Base-by-base conservation (phyloP, 2,888 invertebrate species). In the Margaritifera margaritifera region DNA sequence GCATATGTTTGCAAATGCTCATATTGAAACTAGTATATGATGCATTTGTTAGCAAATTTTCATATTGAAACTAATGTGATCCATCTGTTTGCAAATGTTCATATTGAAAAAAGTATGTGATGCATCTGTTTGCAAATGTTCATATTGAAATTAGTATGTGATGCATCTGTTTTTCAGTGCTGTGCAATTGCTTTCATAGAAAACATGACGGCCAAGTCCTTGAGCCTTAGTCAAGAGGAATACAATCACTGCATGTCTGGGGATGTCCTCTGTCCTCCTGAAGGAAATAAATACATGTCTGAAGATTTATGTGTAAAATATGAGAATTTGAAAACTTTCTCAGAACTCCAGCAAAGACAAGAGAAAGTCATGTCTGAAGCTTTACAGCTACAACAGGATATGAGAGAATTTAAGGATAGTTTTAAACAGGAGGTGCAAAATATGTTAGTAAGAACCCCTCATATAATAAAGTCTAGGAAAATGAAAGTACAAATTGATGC, bases 101-200 rank as follows among this genome's bases (percentile, higher is more conserved):
- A n/a, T n/a, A n/a, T n/a, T n/a, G n/a, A n/a, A n/a, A n/a, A n/a
- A n/a, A n/a, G n/a, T n/a, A n/a, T 53, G n/a, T n/a, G n/a, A n/a
- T n/a, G n/a, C n/a, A n/a, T n/a, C 6, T 64, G 22, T 2, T 6
- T n/a, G 24, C 24, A 15, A 27, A 19, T 5, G 20, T 24, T 15
- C 6, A 2, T 42, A 15, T 42, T 42, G 11, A 42, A n/a, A n/a
- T n/a, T 42, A 42, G 0, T 15, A 1, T 42, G 11, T 55, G 55
- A 11, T 55, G n/a, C n/a, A 50, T 68, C 69, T 71, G 42, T 55
- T 51, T 91, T 91, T 15, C 89, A 97, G 95, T 98, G 98, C 86
- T 98, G 98, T 90, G 99, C 99, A 4, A 96, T 99, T 53, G 95
- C 96, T 18, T 99, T 99, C 90, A 97, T 99, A 77, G 98, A 99